Conservation (phyloP, 2,113 vertebrate species). For the Triplophysa dalaica region DNA sequence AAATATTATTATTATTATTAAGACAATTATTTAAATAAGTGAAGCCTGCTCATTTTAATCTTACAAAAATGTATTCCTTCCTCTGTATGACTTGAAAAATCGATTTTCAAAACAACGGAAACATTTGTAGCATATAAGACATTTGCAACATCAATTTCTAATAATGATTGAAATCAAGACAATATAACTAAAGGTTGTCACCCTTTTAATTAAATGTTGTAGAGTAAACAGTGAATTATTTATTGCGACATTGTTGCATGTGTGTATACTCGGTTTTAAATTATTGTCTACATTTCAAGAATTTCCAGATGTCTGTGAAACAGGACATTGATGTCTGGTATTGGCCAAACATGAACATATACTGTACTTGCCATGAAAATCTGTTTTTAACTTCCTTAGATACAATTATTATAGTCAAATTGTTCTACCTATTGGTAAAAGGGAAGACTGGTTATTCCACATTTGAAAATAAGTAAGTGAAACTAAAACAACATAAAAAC, state of each 20-base stretch:
- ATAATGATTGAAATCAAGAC: neutral
- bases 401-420: slow-evolving; percentile 40
- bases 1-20: no score
- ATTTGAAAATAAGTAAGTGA: neutral
- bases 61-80: neutral
- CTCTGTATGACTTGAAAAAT: neutral
- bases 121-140: neutral
- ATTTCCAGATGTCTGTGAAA: slow-evolving; percentile 18
- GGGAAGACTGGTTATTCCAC: slow-evolving; percentile 46
- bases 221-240: slow-evolving; percentile 45
- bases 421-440: neutral
- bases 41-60: no score
- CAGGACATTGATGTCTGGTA: slow-evolving; percentile 14
- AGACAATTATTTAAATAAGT: no score
- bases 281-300: neutral
- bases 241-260: slow-evolving; percentile 49
- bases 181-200: slow-evolving; percentile 4
- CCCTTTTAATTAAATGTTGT: slow-evolving; percentile 30
- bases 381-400: slow-evolving; percentile 1
- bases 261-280: neutral
- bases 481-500: neutral
- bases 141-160: neutral
- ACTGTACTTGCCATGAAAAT: neutral
- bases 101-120: neutral
- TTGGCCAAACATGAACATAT: slow-evolving; percentile 20